Evolutionary conservation across 1,140 invertebrate species (phyloP), one percentile per base, ranked within the genome.

Genomic region (Triops cancriformis): DNA sequence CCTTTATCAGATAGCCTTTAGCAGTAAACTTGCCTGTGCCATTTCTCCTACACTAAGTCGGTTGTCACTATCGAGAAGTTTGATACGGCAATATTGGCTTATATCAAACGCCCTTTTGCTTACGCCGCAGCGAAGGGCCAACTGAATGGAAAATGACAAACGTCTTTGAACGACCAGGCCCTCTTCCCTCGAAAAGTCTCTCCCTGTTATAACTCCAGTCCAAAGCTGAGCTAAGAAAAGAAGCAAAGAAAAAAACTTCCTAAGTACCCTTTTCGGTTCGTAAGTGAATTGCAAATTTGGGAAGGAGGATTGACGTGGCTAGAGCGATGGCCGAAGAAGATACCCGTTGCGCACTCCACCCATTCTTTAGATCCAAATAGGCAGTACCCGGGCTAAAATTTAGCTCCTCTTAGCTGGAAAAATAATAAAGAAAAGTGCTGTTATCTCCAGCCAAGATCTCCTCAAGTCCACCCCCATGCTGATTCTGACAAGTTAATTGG

Each of bases 201-300:
- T 64, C 51, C 23, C 23, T 64, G 6, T 23, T n/a, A 64, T 12
- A 4, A 4, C 18, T 18, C 14, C 23, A 64, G 51, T n/a, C 14
- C 14, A 9, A 64, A 18, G 6, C 6, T 5, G 9, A 1, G 23
- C 0, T 64, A 14, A 1, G 6, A 18, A 64, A 6, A 64, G 6
- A 18, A 64, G 2, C 10, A 18, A 64, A 64, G 18, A 64, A 64
- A 23, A 0, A 64, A 64, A 64, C 18, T n/a, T 64, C 18, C 23
- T 23, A 64, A 64, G 51, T 5, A 23, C 51, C 23, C 51, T 64
- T n/a, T 64, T 64, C 51, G n/a, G 18, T 64, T 64, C 18, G 51
- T 64, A 64, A 64, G 51, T 64, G 51, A 64, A 64, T 64, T 64
- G 51, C 51, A 64, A 64, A 64, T 64, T 23, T 64, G 51, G 51